phyloP scores from a whole-genome alignment of 1,140 invertebrate genomes.

The Euwallacea similis region DNA sequence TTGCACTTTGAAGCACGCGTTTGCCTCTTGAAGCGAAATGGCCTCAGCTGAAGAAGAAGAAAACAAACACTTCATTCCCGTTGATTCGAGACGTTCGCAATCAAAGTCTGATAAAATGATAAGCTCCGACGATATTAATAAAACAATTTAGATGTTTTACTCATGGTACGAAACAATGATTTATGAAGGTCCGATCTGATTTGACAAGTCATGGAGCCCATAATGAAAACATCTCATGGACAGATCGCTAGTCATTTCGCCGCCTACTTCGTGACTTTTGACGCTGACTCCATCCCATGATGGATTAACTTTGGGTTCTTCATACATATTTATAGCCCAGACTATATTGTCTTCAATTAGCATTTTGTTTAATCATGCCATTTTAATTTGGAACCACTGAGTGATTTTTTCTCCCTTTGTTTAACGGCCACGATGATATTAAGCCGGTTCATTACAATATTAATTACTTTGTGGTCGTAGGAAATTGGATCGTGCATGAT shows the following conservation, averaged over 20 bases:
- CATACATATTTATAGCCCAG: conserved; percentile 48
- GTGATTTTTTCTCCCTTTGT: conserved; percentile 30
- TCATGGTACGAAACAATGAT: conserved; percentile 39
- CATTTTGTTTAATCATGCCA: conserved; percentile 51
- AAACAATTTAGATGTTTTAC: conserved; percentile 37
- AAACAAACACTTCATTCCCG: no score
- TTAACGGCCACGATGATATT: conserved; percentile 9
- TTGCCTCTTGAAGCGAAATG: no score
- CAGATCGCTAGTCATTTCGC: conserved; percentile 54
- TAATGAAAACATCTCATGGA: conserved; percentile 55
- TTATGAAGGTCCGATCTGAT: conserved; percentile 46
- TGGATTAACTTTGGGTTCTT: conserved; percentile 47
- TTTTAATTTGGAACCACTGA: conserved; percentile 34
- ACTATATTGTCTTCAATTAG: conserved; percentile 51
- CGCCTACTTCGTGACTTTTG: conserved; percentile 54
- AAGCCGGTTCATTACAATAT: conserved; percentile 16
- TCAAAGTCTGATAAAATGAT: neutral
- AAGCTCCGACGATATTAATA: conserved; percentile 23
- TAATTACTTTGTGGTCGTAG: conserved; percentile 6
- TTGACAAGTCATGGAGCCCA: conserved; percentile 53
- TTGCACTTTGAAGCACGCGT: no score
- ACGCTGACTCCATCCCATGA: conserved; percentile 51
- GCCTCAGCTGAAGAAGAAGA: no score
- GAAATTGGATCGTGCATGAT: neutral
- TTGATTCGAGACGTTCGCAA: no score